A percentile compares a stretch with the other conserved stretches of the same genome.
Conservation (phyloP, 1,140 invertebrate species). For the Bombus soroeensis region DNA sequence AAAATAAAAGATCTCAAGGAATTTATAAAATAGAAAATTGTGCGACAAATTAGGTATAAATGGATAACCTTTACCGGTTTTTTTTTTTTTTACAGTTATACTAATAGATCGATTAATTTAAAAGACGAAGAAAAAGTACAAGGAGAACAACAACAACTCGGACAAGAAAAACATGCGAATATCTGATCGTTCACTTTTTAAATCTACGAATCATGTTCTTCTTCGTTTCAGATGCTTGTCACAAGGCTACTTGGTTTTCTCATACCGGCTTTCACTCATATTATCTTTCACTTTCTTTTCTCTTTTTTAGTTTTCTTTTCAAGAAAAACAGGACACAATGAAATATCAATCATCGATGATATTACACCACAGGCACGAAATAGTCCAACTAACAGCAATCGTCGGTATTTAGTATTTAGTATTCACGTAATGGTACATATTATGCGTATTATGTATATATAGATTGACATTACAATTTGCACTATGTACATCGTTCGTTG, state of each 20-base stretch:
- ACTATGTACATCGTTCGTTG: slow-evolving; percentile 48
- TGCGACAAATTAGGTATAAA: neutral
- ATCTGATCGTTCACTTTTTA: neutral
- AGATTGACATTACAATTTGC: slow-evolving; percentile 62
- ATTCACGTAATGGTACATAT: slow-evolving; percentile 9
- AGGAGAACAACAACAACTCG: neutral
- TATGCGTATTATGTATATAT: slow-evolving; percentile 46
- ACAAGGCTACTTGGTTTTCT: slow-evolving; percentile 5
- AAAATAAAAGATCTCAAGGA: neutral
- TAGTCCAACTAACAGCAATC: slow-evolving; percentile 66
- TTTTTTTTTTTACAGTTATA: neutral
- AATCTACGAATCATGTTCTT: neutral
- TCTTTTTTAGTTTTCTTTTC: neutral
- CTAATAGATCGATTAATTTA: neutral
- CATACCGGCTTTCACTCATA: neutral
- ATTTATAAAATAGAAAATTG: neutral
- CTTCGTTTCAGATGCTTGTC: slow-evolving; percentile 27
- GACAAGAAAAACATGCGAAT: neutral
- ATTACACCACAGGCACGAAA: slow-evolving; percentile 69
- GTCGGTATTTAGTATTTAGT: slow-evolving; percentile 47
- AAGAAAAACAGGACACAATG: slow-evolving; percentile 6
- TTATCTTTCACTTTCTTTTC: neutral
- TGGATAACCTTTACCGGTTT: neutral
- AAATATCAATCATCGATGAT: slow-evolving; percentile 44
- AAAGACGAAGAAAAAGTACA: neutral